Base-by-base conservation (phyloP, 2,888 invertebrate species). In the Neoitamus cyanurus region DNA sequence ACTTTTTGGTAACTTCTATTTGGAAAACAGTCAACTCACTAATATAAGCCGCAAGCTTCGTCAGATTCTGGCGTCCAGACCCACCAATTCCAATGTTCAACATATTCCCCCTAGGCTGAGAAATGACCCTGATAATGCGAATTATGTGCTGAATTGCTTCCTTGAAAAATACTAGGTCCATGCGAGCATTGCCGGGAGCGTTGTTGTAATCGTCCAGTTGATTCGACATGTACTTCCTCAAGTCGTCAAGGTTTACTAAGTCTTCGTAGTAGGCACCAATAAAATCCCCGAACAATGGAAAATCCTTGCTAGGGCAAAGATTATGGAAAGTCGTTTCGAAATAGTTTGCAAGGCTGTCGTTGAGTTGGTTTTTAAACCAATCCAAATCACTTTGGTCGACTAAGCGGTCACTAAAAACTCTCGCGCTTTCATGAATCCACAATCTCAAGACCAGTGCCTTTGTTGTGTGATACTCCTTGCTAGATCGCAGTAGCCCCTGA, bases 111-210 rank as follows among this genome's bases (percentile, higher is more conserved):
- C 96, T 92, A 0, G 95, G 96, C 90, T 96, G 97, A 0, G 97
- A 96, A 84, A 97, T 94, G 36, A 97, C 96, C 69, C 97, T 93
- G 30, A 95, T 94, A 85, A 97, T 95, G 86, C 96, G 94, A 85
- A 95, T 95, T 83, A 97, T 93, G 90, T 97, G 97, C 88, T 97
- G 95, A 69, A 97, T 94, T 9, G 97, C 97, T 89, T 97, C 97
- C 87, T 94, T 94, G 91, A 97, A 97, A 85, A 97, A 93, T 5
- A 97, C 97, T 85, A 97, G 91, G 90, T 97, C 95, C 94, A 97
- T 94, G 88, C 94, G 93, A 2, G 96, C 93, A 30, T 95, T 94
- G 0, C 97, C 96, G 0, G 96, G 95, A 9, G 94, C 93, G 75
- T 93, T 93, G 91, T 97, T 97, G 91, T 97, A 90, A 70, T 90